Conservation (phyloP, 2,888 invertebrate genomes). For the Hirtodrosophila duncani region DNA sequence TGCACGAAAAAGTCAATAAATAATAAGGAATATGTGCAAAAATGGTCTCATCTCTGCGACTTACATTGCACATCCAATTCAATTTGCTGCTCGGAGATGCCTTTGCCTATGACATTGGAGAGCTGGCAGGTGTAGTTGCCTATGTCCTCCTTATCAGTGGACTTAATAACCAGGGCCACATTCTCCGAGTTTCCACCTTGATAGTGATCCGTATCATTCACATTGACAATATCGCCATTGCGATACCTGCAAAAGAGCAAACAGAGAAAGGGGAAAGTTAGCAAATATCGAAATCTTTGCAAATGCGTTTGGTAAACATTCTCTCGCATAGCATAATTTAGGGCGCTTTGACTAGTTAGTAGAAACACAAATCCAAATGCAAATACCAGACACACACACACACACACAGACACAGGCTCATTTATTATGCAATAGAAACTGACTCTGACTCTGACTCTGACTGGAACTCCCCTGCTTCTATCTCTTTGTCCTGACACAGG, state of each 20-base stretch:
- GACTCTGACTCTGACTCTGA: too few species aligned
- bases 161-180: constrained; percentile 87
- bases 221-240: constrained; percentile 82
- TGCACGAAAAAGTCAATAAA: constrained; percentile 73
- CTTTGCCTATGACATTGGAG: constrained; percentile 88
- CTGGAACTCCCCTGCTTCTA: too few species aligned
- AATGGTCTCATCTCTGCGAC: constrained; percentile 61
- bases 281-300: constrained; percentile 15
- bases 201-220: constrained; percentile 82
- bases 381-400: neutral
- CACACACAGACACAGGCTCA: constrained; percentile 8
- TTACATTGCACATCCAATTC: constrained; percentile 90
- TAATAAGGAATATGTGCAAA: neutral
- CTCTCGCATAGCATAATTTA: constrained; percentile 46
- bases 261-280: too few species aligned
- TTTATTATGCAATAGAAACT: constrained; percentile 29
- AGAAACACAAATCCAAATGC: too few species aligned
- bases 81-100: constrained; percentile 85
- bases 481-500: constrained; percentile 14
- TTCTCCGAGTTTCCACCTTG: constrained; percentile 87
- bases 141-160: constrained; percentile 87
- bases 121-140: constrained; percentile 91
- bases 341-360: constrained; percentile 27
- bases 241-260: constrained; percentile 83
- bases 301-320: constrained; percentile 10